These are phyloP conservation scores for Drosophila malerkotliana DNA, from an alignment of 1,140 invertebrate species.

Conservation along the genomic window DNA sequence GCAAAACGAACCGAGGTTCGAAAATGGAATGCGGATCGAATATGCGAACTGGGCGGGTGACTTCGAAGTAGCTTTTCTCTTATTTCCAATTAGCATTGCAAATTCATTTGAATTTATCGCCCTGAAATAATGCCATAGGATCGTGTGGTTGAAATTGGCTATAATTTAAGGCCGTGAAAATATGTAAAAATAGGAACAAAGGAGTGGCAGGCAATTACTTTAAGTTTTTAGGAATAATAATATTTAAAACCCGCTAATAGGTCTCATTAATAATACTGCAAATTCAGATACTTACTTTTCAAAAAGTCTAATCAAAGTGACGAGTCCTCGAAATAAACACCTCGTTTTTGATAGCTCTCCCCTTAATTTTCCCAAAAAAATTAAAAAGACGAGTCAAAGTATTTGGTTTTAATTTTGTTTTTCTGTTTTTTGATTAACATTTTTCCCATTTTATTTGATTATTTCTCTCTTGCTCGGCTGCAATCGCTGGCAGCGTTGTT, in stretches of 20 bases:
- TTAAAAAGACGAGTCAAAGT: constrained; percentile 9
- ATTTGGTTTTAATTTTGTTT: constrained; percentile 56
- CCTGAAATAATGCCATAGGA: constrained; percentile 16
- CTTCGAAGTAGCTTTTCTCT: constrained; percentile 41
- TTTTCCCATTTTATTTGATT: constrained; percentile 83
- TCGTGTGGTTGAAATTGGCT: background rate
- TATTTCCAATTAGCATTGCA: constrained; percentile 48
- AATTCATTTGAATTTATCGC: constrained; percentile 39
- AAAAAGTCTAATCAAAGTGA: no score
- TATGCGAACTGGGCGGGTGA: constrained; percentile 20
- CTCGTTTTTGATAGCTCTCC: background rate
- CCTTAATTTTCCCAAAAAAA: background rate
- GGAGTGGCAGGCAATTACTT: background rate
- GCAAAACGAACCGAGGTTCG: background rate
- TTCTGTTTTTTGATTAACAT: constrained; percentile 79
- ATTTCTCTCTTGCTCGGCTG: constrained; percentile 69
- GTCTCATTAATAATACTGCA: no score
- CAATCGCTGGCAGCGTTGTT: constrained; percentile 51
- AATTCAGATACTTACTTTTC: no score
- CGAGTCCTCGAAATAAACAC: no score
- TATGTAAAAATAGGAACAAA: background rate
- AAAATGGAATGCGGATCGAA: constrained; percentile 5
- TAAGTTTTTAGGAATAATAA: no score
- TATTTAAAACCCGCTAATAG: no score
- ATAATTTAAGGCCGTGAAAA: constrained; percentile 14